Base-by-base conservation (phyloP, 2,797 vertebrate species). In the Myotis planiceps region DNA sequence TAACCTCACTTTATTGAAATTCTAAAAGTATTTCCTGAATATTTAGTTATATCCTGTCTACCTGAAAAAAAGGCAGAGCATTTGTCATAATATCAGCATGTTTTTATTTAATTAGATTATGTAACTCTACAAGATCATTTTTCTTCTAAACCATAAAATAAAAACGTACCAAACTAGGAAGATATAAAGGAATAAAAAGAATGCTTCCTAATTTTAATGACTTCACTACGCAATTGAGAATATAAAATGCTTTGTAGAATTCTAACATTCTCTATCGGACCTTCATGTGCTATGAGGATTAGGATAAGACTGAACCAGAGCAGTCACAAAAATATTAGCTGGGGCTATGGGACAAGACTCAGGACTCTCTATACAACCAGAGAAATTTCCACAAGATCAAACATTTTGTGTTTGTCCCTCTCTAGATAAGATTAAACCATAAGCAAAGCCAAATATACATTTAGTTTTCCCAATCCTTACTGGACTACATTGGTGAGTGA, bases 1-100 rank as follows among this genome's bases (percentile, higher is more conserved):
- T 92, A 93, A 92, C 66, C 3, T 18, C 2, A 72, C 27, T 92
- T 96, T 92, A 34, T 71, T 89, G 34, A 71, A 65, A 10, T 16
- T 58, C 12, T 25, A 42, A 78, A 72, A 79, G 10, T 12, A 49
- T 49, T 86, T 94, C 25, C 14, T 76, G 2, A 90, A 18, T 51
- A 60, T 21, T 90, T 47, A 51, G 9, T 37, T 39, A 23, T 51
- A 18, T 1, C 74, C 42, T 66, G 0, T 2, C 6, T 71, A 58
- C 49, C 21, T 32, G n/a, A 14, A 55, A 74, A 47, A 63, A 65
- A 23, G 7, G 4, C 1, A 83, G 49, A 34, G 5, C 1, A 74
- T 76, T 15, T 76, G 4, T 27, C 34, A 21, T 78, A 81, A 74
- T 1, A 72, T 3, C 6, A 51, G 6, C 13, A 79, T 1, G 49